A percentile compares a stretch with the other conserved stretches of the same genome.
Evolutionary conservation across 2,888 invertebrate species (phyloP).

Genomic region (Trissolcus brochymenae): DNA sequence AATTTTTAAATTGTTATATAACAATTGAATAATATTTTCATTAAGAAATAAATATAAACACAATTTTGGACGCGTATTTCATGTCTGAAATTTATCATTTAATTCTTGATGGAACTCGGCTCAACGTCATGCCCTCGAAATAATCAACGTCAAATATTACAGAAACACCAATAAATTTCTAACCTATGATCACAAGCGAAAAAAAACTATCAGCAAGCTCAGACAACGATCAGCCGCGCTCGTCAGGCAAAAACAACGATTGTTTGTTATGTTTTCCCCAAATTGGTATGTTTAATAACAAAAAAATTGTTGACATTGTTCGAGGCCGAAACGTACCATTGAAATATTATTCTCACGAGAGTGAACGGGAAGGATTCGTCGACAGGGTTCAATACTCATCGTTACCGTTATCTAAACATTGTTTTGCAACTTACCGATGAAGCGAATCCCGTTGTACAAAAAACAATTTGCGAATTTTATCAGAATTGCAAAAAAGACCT

Average conservation of each 20-base stretch:
- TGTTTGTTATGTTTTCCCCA: too few species aligned
- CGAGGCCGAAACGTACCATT: too few species aligned
- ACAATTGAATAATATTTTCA: too few species aligned
- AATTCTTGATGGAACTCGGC: too few species aligned
- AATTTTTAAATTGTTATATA: too few species aligned
- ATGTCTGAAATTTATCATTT: too few species aligned
- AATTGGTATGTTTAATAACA: too few species aligned
- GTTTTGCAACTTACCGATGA: constrained; percentile 12
- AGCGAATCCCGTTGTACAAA: constrained; percentile 5
- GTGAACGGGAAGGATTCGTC: neutral
- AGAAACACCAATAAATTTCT: constrained; percentile 13
- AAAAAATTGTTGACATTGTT: too few species aligned
- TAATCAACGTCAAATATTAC: constrained; percentile 5
- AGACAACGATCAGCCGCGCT: neutral
- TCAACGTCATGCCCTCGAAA: neutral
- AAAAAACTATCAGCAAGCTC: neutral
- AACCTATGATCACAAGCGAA: constrained; percentile 9
- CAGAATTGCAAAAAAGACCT: constrained; percentile 15
- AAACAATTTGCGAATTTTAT: constrained; percentile 13
- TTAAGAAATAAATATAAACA: too few species aligned
- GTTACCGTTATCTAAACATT: neutral
- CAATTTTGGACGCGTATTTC: too few species aligned
- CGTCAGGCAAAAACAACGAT: too few species aligned
- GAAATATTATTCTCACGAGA: too few species aligned
- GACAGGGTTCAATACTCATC: neutral